Conservation (phyloP, 2,888 invertebrate genomes). For the Agrochola lychnidis region DNA sequence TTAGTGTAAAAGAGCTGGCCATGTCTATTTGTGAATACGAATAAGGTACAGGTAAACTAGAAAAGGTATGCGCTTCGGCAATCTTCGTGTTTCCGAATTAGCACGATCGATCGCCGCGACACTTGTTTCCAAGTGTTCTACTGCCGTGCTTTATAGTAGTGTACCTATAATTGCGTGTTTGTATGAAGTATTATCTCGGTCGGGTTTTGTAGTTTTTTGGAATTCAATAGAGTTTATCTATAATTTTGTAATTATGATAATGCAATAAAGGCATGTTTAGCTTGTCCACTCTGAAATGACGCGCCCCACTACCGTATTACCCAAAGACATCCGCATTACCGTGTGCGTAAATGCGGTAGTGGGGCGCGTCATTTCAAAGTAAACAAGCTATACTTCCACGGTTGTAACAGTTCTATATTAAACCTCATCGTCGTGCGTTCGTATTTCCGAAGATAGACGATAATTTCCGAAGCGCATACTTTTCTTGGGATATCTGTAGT, state of each 20-base stretch:
- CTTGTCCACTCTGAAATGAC: too few relatives aligned
- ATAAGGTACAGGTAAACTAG: background rate
- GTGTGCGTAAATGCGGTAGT: too few relatives aligned
- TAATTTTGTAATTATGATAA: too few relatives aligned
- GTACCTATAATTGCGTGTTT: background rate
- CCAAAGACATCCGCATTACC: too few relatives aligned
- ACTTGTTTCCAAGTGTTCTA: background rate
- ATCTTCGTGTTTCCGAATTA: background rate
- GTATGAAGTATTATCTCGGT: background rate
- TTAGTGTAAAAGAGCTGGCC: background rate
- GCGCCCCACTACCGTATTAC: too few relatives aligned
- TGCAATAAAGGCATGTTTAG: too few relatives aligned
- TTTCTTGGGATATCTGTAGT: too few relatives aligned
- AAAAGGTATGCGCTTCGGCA: background rate
- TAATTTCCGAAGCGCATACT: background rate
- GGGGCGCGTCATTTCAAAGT: too few relatives aligned
- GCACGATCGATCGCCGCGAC: background rate
- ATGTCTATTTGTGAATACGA: background rate
- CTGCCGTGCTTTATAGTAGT: background rate
- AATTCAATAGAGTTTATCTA: background rate
- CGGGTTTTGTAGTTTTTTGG: background rate
- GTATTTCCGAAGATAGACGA: background rate
- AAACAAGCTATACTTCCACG: too few relatives aligned
- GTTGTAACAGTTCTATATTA: background rate
- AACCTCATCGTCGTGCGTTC: background rate